Conservation (phyloP, 1,140 invertebrate species). For the Megalonaias nervosa region DNA sequence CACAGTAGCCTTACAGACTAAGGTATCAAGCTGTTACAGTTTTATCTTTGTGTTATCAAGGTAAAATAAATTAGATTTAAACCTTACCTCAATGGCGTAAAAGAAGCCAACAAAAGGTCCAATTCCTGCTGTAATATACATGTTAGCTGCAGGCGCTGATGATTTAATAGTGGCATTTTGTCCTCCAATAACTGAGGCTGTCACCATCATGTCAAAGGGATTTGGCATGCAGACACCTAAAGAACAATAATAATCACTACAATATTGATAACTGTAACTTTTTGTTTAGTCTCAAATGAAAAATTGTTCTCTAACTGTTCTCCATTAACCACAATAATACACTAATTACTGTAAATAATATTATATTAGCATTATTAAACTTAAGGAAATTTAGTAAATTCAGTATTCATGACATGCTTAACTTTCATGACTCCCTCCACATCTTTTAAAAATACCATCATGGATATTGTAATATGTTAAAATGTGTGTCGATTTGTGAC, state of each 20-base stretch:
- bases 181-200: slow-evolving; percentile 85
- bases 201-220: slow-evolving; percentile 89
- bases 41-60: not conserved
- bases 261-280: not conserved
- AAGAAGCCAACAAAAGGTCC: slow-evolving; percentile 91
- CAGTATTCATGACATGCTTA: too few species aligned
- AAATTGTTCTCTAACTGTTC: too few species aligned
- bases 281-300: too few species aligned
- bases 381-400: too few species aligned
- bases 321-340: too few species aligned
- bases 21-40: too few species aligned
- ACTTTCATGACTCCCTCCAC: too few species aligned
- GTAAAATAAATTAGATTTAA: not conserved
- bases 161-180: slow-evolving; percentile 81
- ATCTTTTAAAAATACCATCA: too few species aligned
- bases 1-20: too few species aligned
- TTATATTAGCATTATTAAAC: not conserved
- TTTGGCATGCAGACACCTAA: slow-evolving; percentile 81
- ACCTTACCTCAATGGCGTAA: slow-evolving; percentile 83
- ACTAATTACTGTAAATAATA: too few species aligned
- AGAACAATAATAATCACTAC: slow-evolving; percentile 27
- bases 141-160: slow-evolving; percentile 82
- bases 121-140: slow-evolving; percentile 85
- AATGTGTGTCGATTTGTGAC: too few species aligned
- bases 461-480: too few species aligned